Evolutionary conservation across 2,888 invertebrate species (phyloP), one percentile per base, ranked within the genome.

Genomic region (Polyommatus iphigenia): DNA sequence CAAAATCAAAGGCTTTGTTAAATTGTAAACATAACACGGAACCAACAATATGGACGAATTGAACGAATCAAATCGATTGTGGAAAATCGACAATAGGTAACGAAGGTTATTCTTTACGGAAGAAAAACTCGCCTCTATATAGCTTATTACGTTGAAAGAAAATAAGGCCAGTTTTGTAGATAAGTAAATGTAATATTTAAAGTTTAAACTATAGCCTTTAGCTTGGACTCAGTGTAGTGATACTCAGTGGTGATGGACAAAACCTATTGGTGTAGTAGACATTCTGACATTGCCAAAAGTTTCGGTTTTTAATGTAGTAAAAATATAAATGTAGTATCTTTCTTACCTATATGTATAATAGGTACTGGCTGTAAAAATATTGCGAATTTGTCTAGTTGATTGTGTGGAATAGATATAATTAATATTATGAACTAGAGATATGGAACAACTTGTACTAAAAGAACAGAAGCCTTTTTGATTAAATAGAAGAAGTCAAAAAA

Each of bases 81-180:
- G 78, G 78, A 80, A 80, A 81, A 81, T 81, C 81, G 82, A 85
- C 83, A 85, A 86, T 82, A 83, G 83, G 81, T 81, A 82, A 79
- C 78, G 79, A 80, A 81, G 75, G 79, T 81, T 78, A 77, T 77
- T n/a, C 71, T 73, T 71, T 71, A 77, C 54, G 29, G 67, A 78
- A 71, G 71, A 57, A 41, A 77, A 78, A 71, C 46, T 78, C 67
- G 54, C 76, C 46, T 78, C 32, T 75, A 54, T 54, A 75, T 15
- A 50, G 24, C 46, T 13, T 73, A 20, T 73, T 46, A 29, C 8
- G 29, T 8, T 72, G 20, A 75, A 67, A 67, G 67, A 32, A 67
- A 32, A 29, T 24, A 15, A 67, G 67, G 15, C 15, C n/a, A 72
- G 72, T 41, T 36, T 72, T 72, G 36, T 41, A 72, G n/a, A 72